Evolutionary conservation across 2,113 vertebrate species (phyloP).

Genomic region (Reinhardtius hippoglossoides): DNA sequence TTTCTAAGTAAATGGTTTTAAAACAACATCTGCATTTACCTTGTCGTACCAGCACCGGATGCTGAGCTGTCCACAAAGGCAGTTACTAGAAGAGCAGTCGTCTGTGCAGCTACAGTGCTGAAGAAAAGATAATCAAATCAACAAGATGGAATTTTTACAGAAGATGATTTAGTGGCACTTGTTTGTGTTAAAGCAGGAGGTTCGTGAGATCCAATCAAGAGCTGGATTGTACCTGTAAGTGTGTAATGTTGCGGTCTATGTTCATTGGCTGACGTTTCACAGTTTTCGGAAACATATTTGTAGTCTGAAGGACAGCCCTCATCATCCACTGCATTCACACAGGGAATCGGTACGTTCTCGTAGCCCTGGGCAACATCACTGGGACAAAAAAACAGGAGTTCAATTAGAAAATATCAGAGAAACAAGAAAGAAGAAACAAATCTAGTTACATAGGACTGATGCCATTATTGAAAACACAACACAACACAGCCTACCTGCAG

Average conservation of each 20-base stretch:
- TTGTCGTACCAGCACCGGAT: constrained; percentile 97
- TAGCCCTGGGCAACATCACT: constrained; percentile 93
- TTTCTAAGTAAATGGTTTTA: background rate
- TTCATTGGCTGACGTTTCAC: constrained; percentile 95
- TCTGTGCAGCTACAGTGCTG: constrained; percentile 92
- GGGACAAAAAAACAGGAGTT: background rate
- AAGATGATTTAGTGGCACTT: background rate
- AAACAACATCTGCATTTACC: constrained; percentile 70
- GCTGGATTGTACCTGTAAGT: constrained; percentile 85
- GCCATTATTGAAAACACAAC: background rate
- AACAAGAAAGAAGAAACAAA: background rate
- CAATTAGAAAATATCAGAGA: background rate
- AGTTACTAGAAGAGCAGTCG: constrained; percentile 94
- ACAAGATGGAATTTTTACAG: background rate
- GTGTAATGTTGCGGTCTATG: constrained; percentile 94
- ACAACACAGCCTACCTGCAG: constrained; percentile 81
- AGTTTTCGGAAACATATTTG: constrained; percentile 94
- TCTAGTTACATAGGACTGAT: too few relatives aligned
- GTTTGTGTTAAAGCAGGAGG: background rate
- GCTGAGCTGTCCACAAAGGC: constrained; percentile 93
- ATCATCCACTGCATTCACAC: constrained; percentile 91
- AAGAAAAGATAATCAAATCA: background rate
- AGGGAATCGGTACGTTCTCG: constrained; percentile 92
- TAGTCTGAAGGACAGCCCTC: constrained; percentile 91
- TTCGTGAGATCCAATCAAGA: background rate